phyloP scores from a whole-genome alignment of 1,140 invertebrate species.

The Diorhabda sublineata region DNA sequence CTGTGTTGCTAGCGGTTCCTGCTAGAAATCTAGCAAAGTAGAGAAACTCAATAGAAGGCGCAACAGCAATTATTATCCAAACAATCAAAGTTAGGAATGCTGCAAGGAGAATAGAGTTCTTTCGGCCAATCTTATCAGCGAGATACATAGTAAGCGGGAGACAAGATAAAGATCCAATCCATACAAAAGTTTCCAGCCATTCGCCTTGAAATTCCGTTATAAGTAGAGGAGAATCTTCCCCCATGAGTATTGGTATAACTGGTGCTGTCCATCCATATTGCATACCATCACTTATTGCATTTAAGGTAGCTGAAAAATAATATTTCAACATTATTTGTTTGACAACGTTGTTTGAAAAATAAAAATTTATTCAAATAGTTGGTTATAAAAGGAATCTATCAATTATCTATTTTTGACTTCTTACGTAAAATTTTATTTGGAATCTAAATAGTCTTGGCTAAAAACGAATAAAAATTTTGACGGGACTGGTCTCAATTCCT shows the following conservation, averaged over 20 bases:
- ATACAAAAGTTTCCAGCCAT: constrained; percentile 60
- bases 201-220: constrained; percentile 46
- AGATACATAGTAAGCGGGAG: constrained; percentile 53
- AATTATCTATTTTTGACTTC: no score
- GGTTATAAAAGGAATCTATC: no score
- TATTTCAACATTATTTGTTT: no score
- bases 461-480: no score
- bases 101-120: constrained; percentile 54
- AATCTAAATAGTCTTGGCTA: no score
- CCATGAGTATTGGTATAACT: constrained; percentile 51
- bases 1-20: constrained; percentile 29
- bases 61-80: constrained; percentile 57
- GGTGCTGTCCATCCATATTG: constrained; percentile 60
- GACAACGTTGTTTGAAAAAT: no score
- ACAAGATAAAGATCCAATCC: constrained; percentile 58
- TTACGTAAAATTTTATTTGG: no score
- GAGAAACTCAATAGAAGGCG: constrained; percentile 46
- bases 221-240: constrained; percentile 39
- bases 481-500: no score
- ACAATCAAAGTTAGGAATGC: constrained; percentile 57
- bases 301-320: constrained; percentile 36
- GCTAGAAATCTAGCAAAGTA: constrained; percentile 49
- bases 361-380: no score
- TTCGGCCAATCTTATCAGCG: constrained; percentile 62
- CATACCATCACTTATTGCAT: constrained; percentile 41